Base-by-base conservation (phyloP, 2,797 vertebrate species). In the Diceros bicornis region DNA sequence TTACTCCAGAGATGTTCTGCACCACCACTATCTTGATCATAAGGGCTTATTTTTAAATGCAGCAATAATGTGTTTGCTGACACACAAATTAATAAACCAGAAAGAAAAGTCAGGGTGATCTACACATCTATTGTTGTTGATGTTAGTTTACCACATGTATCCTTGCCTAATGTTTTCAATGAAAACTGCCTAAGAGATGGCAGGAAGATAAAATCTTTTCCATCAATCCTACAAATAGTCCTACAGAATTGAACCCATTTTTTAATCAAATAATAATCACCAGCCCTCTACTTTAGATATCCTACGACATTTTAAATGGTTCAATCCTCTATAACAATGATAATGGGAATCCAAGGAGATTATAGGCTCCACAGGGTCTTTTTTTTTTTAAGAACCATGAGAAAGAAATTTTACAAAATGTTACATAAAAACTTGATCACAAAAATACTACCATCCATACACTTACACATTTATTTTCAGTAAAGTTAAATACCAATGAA, bases 161-260 rank as follows among this genome's bases (percentile, higher is more conserved):
- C 52, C 32, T 77, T 79, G 37, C 96, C 27, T 97, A 98, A 71
- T 88, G 92, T 96, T 69, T 85, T 98, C 97, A 98, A 98, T 98
- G 98, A 98, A 98, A 98, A 98, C 98, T 98, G 98, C 98, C 96
- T 64, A 88, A 95, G 94, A 97, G 96, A 98, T 92, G 89, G 96
- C 95, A 98, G 97, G 94, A 89, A 97, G 97, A 89, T 97, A 82
- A 98, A 86, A 96, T 93, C 96, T 87, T 69, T 96, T 89, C 96
- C 97, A 89, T 59, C 64, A 86, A 57, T 98, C 97, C 98, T 69
- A 61, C n/a, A 66, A 98, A 97, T 55, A 62, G 20, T 34, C 27
- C 57, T 62, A 23, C 50, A 47, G 62, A 47, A 47, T 47, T 47
- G 44, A 96, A 97, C 97, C 97, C 96, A 96, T 97, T 98, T 88